A percentile compares a stretch with the other conserved stretches of the same genome.
Evolutionary conservation across 2,888 invertebrate genomes (phyloP).

Genomic region (Tubiluchus corallicola): DNA sequence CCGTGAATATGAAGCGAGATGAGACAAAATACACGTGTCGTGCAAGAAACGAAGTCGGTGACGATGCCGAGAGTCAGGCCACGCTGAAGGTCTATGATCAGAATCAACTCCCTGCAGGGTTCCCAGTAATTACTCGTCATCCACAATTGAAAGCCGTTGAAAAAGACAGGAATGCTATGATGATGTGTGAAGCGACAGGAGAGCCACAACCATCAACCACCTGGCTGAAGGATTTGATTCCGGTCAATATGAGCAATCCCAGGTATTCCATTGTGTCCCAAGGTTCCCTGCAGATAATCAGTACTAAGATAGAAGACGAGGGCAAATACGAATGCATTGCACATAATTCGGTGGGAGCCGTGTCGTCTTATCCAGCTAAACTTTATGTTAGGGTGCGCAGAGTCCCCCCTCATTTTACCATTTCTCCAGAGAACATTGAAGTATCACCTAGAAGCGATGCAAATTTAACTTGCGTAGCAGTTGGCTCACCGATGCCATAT

Average conservation of each 20-base stretch:
- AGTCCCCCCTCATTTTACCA: conserved; percentile 85
- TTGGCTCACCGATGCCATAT: conserved; percentile 92
- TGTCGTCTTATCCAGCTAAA: conserved; percentile 32
- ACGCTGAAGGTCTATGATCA: too few relatives aligned
- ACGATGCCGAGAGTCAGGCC: too few relatives aligned
- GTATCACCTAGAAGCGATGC: conserved; percentile 81
- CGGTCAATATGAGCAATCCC: conserved; percentile 20
- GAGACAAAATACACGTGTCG: too few relatives aligned
- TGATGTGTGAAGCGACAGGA: conserved; percentile 22
- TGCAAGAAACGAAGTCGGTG: too few relatives aligned
- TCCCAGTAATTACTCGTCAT: conserved; percentile 22
- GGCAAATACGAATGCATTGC: conserved; percentile 34
- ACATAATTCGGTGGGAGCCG: conserved; percentile 29
- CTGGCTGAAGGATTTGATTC: conserved; percentile 27
- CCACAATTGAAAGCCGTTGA: conserved; percentile 26
- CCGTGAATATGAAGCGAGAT: too few relatives aligned
- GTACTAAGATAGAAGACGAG: conserved; percentile 30
- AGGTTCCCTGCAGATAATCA: not conserved
- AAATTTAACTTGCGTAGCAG: conserved; percentile 87
- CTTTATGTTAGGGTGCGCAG: conserved; percentile 54
- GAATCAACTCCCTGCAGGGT: conserved; percentile 25
- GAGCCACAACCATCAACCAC: conserved; percentile 20
- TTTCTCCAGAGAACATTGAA: conserved; percentile 67
- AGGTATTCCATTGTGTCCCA: not conserved
- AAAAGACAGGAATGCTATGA: conserved; percentile 21